These are phyloP conservation scores for Synanthedon formicaeformis DNA, from an alignment of 2,888 invertebrate genomes.

Conservation along the genomic window DNA sequence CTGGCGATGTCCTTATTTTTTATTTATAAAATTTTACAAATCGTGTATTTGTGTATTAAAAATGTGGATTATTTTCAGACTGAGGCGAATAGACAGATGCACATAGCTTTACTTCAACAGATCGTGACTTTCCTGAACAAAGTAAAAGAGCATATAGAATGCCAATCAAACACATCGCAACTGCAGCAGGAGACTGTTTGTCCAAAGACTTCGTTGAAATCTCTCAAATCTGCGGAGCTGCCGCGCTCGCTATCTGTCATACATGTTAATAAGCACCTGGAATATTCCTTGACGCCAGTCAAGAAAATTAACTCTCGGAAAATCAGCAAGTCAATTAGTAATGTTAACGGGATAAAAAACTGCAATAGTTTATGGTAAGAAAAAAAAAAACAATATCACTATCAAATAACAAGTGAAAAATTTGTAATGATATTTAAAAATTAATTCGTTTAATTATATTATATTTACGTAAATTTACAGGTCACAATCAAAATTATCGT, in stretches of 20 bases:
- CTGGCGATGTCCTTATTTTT: too few species aligned
- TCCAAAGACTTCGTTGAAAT: constrained; percentile 19
- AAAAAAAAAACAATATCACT: background rate
- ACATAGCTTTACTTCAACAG: constrained; percentile 78
- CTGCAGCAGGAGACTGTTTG: constrained; percentile 21
- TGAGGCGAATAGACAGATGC: constrained; percentile 79
- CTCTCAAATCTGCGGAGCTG: constrained; percentile 38
- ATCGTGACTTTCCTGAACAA: constrained; percentile 77
- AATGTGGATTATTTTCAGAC: constrained; percentile 62
- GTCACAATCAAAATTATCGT: constrained; percentile 45
- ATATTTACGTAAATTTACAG: constrained; percentile 22
- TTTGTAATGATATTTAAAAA: too few species aligned
- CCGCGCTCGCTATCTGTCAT: constrained; percentile 54
- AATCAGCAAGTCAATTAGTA: constrained; percentile 59
- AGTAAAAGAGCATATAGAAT: constrained; percentile 74
- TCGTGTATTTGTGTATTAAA: constrained; percentile 7
- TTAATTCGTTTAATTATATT: too few species aligned
- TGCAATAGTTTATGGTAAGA: constrained; percentile 40
- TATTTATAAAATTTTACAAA: too few species aligned
- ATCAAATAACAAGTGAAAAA: too few species aligned
- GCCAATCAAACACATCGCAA: constrained; percentile 1
- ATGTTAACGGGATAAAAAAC: constrained; percentile 53
- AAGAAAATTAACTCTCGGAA: constrained; percentile 50
- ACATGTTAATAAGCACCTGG: constrained; percentile 47
- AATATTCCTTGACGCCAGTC: constrained; percentile 30